Base-by-base conservation (phyloP, 2,888 invertebrate species). In the Cosmorhoe ocellata region DNA sequence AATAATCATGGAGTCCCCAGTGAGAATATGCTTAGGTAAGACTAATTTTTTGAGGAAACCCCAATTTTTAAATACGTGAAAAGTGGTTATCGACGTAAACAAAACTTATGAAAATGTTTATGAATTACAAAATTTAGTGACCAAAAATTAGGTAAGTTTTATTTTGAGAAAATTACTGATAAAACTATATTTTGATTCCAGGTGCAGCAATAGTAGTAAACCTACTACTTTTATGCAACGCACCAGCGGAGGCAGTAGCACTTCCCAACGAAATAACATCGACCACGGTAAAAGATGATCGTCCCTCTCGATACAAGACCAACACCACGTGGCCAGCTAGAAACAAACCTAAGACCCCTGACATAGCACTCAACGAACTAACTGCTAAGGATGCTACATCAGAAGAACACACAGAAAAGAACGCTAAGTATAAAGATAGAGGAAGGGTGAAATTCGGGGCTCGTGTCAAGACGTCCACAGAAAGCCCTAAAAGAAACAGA, bases 1-100 rank as follows among this genome's bases (percentile, higher is more conserved):
- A 77, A 76, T 84, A 70, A 79, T 57, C 58, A 90, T 91, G 91
- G 91, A 91, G 71, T 91, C 90, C n/a, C 90, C 91, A 73, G 91
- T 91, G 57, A 90, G 91, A 90, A 90, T 91, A 88, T 88, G 79
- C 72, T 77, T 89, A 79, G 84, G 91, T 91, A 61, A 46, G 36
- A 6, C 2, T 6, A 18, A 18, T 0, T 22, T 9, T 22, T 22
- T n/a, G n/a, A n/a, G n/a, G n/a, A n/a, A n/a, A n/a, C n/a, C n/a
- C n/a, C n/a, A n/a, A n/a, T n/a, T n/a, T n/a, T n/a, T n/a, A n/a
- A n/a, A n/a, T n/a, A n/a, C n/a, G n/a, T n/a, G n/a, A n/a, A n/a
- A n/a, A n/a, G n/a, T n/a, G n/a, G n/a, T n/a, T n/a, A n/a, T n/a
- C n/a, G n/a, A n/a, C n/a, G n/a, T n/a, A n/a, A n/a, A n/a, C n/a